Conservation (phyloP, 2,888 invertebrate genomes). For the Esperia sulphurella region DNA sequence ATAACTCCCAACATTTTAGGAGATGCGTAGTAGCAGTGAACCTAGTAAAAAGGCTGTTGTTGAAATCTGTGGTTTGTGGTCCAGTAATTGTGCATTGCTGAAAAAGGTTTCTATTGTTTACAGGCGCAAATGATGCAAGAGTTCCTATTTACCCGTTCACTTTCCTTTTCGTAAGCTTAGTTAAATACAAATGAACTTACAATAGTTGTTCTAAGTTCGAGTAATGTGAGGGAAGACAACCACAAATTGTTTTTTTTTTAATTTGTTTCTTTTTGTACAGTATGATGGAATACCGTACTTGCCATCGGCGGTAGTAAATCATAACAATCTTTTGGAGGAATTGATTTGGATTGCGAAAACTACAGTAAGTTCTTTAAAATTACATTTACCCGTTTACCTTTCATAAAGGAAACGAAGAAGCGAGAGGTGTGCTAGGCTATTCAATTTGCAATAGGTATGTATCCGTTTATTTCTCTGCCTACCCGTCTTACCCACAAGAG, state of each 20-base stretch:
- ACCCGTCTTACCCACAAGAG: too few species aligned
- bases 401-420: too few species aligned
- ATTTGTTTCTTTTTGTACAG: conserved; percentile 34
- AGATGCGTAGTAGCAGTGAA: too few species aligned
- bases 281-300: conserved; percentile 52
- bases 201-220: too few species aligned
- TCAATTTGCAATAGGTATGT: too few species aligned
- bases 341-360: conserved; percentile 69
- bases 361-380: conserved; percentile 46
- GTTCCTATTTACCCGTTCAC: background rate
- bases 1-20: too few species aligned
- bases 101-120: background rate
- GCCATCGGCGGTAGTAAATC: conserved; percentile 41
- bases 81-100: background rate
- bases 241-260: conserved; percentile 1
- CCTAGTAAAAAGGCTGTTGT: too few species aligned
- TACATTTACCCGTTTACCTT: too few species aligned
- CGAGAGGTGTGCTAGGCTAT: too few species aligned
- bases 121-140: too few species aligned
- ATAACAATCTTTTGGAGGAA: conserved; percentile 58
- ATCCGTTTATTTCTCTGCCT: too few species aligned
- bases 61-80: too few species aligned
- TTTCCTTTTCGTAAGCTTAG: background rate
- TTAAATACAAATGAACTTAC: background rate
- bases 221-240: background rate